A percentile compares a stretch with the other conserved stretches of the same genome.
Evolutionary conservation across 92 coral and sea anemone species (phyloP).

Genomic region (Metridium senile): DNA sequence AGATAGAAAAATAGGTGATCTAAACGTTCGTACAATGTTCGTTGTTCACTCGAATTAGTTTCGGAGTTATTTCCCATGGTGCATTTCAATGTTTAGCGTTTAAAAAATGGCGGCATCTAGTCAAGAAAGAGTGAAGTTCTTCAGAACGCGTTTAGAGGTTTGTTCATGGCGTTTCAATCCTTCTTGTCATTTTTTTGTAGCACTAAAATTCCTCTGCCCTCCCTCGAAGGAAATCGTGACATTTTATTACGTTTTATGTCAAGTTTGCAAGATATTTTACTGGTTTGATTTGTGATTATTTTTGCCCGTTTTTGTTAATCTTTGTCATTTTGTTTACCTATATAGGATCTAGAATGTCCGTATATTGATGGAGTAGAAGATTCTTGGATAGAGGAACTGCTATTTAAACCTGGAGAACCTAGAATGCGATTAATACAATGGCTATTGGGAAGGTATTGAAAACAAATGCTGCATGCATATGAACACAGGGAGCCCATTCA

Average conservation of each 20-base stretch:
- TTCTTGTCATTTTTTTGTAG: background rate
- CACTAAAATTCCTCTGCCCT: background rate
- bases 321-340: background rate
- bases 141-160: constrained; percentile 76
- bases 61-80: constrained; percentile 4
- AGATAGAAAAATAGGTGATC: too few relatives aligned
- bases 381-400: constrained; percentile 92
- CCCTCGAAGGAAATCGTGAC: background rate
- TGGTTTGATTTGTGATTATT: too few relatives aligned
- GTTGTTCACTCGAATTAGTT: background rate
- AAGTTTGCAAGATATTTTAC: background rate
- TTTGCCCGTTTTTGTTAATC: too few relatives aligned
- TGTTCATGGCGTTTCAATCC: background rate
- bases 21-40: too few relatives aligned
- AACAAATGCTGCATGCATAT: too few relatives aligned
- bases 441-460: constrained; percentile 85
- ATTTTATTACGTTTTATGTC: too few relatives aligned
- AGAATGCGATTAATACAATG: constrained; percentile 90
- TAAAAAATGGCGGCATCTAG: constrained; percentile 88
- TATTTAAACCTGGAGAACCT: constrained; percentile 95
- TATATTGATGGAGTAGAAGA: constrained; percentile 96
- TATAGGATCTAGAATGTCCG: constrained; percentile 93
- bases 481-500: too few relatives aligned
- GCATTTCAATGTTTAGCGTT: constrained; percentile 38
- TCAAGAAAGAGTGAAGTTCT: constrained; percentile 42